phyloP scores from a whole-genome alignment of 2,888 invertebrate genomes.

The Phlogophora meticulosa region DNA sequence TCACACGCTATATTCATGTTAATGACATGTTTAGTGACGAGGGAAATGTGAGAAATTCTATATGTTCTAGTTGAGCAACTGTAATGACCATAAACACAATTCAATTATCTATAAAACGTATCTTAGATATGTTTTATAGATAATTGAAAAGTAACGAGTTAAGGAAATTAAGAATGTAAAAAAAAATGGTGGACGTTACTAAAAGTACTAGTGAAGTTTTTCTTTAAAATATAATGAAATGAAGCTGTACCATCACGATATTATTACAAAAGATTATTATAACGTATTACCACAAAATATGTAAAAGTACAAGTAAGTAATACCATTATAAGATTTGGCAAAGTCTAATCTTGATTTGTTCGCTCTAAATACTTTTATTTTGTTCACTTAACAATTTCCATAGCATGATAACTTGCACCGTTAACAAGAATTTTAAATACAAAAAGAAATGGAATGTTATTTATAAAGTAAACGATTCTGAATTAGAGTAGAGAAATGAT shows the following conservation, averaged over 20 bases:
- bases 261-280: too few relatives aligned
- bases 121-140: too few relatives aligned
- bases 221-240: too few relatives aligned
- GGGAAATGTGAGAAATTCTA: constrained; percentile 29
- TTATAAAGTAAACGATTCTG: constrained; percentile 47
- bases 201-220: too few relatives aligned
- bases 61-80: constrained; percentile 20
- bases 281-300: too few relatives aligned
- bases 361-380: neutral
- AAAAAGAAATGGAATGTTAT: constrained; percentile 48
- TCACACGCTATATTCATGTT: constrained; percentile 29
- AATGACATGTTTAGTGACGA: constrained; percentile 31
- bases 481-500: constrained; percentile 66
- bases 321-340: too few relatives aligned
- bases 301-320: too few relatives aligned
- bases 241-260: too few relatives aligned
- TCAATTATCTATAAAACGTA: too few relatives aligned
- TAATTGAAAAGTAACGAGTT: too few relatives aligned
- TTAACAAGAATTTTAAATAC: constrained; percentile 15
- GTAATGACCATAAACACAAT: neutral
- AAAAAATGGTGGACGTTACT: too few relatives aligned
- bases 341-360: neutral
- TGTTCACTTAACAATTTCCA: neutral
- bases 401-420: neutral
- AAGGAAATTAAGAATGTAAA: too few relatives aligned